Conservation (phyloP, 2,113 vertebrate species). For the Paracanthobrama guichenoti region DNA sequence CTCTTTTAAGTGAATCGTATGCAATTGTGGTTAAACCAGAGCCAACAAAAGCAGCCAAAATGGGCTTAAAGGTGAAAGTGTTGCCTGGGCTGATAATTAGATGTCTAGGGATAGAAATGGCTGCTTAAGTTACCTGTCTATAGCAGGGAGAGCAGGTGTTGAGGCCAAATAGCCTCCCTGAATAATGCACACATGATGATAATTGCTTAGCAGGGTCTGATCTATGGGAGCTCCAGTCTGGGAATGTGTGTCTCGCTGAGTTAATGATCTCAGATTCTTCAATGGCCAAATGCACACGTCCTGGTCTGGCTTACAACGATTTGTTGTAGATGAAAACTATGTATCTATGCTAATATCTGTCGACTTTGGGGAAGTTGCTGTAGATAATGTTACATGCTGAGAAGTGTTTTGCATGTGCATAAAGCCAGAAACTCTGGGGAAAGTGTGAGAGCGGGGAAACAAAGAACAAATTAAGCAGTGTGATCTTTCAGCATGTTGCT, state of each 20-base stretch:
- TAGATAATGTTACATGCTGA: neutral
- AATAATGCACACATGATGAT: constrained; percentile 26
- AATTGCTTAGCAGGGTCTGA: constrained; percentile 48
- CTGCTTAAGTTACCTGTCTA: constrained; percentile 23
- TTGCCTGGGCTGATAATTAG: constrained; percentile 25
- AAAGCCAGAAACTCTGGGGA: neutral
- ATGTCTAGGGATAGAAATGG: constrained; percentile 13
- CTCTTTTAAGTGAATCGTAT: neutral
- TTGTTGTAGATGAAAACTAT: neutral
- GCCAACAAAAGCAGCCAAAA: neutral
- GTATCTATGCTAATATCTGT: constrained; percentile 7
- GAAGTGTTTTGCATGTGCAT: constrained; percentile 7
- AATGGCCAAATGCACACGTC: neutral
- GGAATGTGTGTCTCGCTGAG: constrained; percentile 37
- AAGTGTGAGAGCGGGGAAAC: neutral
- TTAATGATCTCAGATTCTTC: constrained; percentile 44
- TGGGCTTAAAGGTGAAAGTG: constrained; percentile 1
- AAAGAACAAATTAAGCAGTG: neutral
- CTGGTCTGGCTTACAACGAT: neutral
- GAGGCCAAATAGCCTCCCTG: constrained; percentile 25
- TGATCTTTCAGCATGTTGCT: neutral
- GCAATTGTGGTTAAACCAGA: constrained; percentile 8
- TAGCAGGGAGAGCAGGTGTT: constrained; percentile 26
- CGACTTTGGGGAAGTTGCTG: neutral
- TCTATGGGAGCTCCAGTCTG: constrained; percentile 27